Base-by-base conservation (phyloP, 2,797 vertebrate genomes). In the Hipposideros larvatus region DNA sequence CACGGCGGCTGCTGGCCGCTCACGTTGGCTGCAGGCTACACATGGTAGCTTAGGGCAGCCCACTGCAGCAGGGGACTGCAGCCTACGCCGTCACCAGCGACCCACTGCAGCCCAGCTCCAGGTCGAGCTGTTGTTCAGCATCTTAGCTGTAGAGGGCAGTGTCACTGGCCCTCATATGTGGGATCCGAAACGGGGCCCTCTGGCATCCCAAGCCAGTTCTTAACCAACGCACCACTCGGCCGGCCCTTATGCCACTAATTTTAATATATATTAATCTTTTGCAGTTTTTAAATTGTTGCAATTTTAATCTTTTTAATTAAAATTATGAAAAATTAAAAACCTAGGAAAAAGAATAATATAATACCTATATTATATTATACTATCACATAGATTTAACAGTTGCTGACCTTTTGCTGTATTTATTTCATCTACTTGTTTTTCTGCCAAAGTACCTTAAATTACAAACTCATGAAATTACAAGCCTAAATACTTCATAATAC, bases 401-500 rank as follows among this genome's bases (percentile, higher is more conserved):
- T 59, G 43, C 83, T 84, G n/a, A 61, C 26, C 46, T 79, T 78
- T 85, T 43, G 48, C 73, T 79, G 34, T 79, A 74, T 92, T 79
- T 83, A 77, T 24, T 41, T 48, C 41, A 51, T 66, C 48, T 65
- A 71, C 57, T 80, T 21, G 46, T 75, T 79, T 78, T 55, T 86
- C 78, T 34, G 71, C 83, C 46, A 57, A 70, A 79, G 41, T 66
- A 43, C 85, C 65, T 83, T 84, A 48, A 71, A 83, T 78, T 77
- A 87, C 37, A 59, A 79, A 66, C 34, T 89, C 73, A 85, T 57
- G 71, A 85, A 68, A 92, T 86, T 55, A 74, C 51, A 86, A 90
- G 11, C 6, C 59, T 80, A 59, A 61, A 86, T 89, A 70, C 53
- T 53, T 79, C 73, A 65, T 41, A 78, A 71, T 10, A 10, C 31